Evolutionary conservation across 2,797 vertebrate species (phyloP).

Genomic region (Acanthiza pusilla): DNA sequence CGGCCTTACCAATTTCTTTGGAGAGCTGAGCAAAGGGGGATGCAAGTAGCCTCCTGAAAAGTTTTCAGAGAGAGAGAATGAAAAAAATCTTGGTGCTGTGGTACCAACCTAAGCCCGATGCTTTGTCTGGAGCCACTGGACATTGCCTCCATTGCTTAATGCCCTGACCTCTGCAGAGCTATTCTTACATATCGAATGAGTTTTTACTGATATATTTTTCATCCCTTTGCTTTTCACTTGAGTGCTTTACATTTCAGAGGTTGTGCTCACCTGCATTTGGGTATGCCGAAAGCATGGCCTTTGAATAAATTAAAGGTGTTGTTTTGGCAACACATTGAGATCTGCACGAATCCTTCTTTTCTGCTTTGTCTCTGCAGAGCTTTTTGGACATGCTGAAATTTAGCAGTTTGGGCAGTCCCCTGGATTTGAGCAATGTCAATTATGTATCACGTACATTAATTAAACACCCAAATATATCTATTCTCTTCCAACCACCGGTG

Average conservation of each 20-base stretch:
- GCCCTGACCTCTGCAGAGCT: not conserved
- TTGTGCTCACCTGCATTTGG: not conserved
- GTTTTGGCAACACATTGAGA: not conserved
- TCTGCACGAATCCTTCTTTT: conserved; percentile 6
- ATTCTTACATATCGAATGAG: not conserved
- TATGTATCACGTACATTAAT: not conserved
- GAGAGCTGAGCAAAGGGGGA: not conserved
- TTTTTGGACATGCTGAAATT: not conserved
- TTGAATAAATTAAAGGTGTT: conserved; percentile 39
- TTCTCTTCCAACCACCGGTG: not conserved
- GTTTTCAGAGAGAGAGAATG: not conserved
- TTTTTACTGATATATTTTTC: conserved; percentile 40
- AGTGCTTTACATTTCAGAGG: conserved; percentile 5
- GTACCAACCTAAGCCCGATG: not conserved
- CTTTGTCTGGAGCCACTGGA: not conserved
- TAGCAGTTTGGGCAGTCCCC: not conserved
- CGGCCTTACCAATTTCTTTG: not conserved
- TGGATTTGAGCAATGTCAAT: not conserved
- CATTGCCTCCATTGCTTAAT: not conserved
- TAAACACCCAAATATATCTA: not conserved
- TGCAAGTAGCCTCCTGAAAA: not conserved
- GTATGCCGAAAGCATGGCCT: not conserved
- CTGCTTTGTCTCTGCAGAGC: not conserved
- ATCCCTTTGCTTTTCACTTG: conserved; percentile 8
- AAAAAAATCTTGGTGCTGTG: not conserved